Evolutionary conservation across 2,797 vertebrate species (phyloP).

Genomic region (Xyrichtys novacula): DNA sequence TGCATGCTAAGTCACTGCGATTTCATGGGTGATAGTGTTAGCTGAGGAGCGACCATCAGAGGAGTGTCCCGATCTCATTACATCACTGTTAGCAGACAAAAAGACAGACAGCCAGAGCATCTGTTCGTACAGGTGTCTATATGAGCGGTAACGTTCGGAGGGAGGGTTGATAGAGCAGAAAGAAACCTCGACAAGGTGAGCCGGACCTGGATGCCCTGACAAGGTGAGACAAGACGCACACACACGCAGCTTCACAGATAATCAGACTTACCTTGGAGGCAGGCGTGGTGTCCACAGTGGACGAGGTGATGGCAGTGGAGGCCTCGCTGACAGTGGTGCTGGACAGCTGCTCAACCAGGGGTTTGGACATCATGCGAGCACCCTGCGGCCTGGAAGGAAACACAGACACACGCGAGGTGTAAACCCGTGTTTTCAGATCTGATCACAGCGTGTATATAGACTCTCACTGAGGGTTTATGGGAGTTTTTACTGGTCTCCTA

Average conservation of each 20-base stretch:
- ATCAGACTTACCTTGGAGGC: slow-evolving; percentile 87
- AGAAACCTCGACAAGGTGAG: background rate
- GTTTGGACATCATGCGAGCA: slow-evolving; percentile 85
- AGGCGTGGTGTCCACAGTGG: slow-evolving; percentile 87
- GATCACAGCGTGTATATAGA: background rate
- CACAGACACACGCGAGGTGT: slow-evolving; percentile 11
- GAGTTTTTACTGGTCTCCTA: no score
- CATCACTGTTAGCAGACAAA: no score
- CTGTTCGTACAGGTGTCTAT: no score
- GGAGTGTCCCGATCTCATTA: no score
- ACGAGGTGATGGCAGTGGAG: slow-evolving; percentile 90
- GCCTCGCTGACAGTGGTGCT: slow-evolving; percentile 95
- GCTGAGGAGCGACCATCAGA: no score
- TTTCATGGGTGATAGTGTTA: no score
- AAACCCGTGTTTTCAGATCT: slow-evolving; percentile 11
- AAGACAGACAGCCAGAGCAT: no score
- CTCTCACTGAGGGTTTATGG: background rate
- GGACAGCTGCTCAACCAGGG: slow-evolving; percentile 85
- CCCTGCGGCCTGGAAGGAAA: slow-evolving; percentile 81
- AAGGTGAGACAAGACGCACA: background rate
- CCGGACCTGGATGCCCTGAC: no score
- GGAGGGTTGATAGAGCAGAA: background rate
- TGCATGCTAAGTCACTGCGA: no score
- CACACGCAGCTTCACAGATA: background rate
- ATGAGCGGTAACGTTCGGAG: no score